Conservation (phyloP, 2,888 invertebrate genomes). For the Eudemis profundana region DNA sequence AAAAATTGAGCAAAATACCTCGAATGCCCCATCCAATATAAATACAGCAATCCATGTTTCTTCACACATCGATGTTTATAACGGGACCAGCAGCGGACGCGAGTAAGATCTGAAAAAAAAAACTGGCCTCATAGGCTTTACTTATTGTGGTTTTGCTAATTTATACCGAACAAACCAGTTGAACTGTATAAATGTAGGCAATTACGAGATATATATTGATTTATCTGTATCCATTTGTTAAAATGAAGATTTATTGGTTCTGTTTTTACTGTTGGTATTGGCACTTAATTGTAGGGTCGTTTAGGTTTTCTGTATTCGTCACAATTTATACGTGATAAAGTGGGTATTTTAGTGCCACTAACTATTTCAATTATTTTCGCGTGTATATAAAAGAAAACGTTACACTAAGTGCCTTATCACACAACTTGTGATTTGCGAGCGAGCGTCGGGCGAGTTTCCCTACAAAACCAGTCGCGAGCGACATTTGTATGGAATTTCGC, state of each 20-base stretch:
- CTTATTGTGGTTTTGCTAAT: constrained; percentile 30
- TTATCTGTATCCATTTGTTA: constrained; percentile 25
- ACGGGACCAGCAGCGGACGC: constrained; percentile 57
- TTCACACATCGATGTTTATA: constrained; percentile 45
- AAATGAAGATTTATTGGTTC: constrained; percentile 22
- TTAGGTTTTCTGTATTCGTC: constrained; percentile 7
- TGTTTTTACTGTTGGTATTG: constrained; percentile 15
- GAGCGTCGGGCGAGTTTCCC: too few species aligned
- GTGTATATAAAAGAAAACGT: too few species aligned
- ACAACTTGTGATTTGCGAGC: too few species aligned
- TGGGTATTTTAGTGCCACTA: not conserved
- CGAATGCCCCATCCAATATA: not conserved
- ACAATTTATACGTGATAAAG: not conserved
- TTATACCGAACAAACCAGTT: constrained; percentile 3
- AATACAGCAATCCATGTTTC: constrained; percentile 9
- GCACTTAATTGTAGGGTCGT: constrained; percentile 18
- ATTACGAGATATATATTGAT: constrained; percentile 42
- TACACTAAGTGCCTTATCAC: too few species aligned
- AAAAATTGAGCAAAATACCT: not conserved
- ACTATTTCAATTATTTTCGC: too few species aligned
- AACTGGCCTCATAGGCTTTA: not conserved
- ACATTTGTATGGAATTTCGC: too few species aligned
- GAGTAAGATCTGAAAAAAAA: constrained; percentile 38
- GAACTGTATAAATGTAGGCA: constrained; percentile 15
- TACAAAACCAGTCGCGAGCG: too few species aligned